These are phyloP conservation scores for Crepidodera aurea DNA, from an alignment of 2,888 invertebrate species.

Conservation along the genomic window DNA sequence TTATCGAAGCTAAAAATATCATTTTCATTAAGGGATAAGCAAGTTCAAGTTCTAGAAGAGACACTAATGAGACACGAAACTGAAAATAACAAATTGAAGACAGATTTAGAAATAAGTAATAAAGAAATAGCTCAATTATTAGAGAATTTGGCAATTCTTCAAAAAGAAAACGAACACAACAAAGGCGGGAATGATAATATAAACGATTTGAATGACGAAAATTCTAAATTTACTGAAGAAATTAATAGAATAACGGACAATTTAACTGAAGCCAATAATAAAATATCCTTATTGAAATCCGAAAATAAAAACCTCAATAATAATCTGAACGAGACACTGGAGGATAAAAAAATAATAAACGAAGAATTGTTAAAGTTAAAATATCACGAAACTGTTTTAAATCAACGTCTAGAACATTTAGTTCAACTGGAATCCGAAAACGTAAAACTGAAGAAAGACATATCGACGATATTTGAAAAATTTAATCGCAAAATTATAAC, in stretches of 20 bases:
- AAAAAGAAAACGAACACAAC: constrained; percentile 4
- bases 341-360: constrained; percentile 32
- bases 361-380: constrained; percentile 26
- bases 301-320: constrained; percentile 38
- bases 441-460: constrained; percentile 44
- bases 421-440: constrained; percentile 42
- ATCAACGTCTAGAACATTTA: constrained; percentile 29
- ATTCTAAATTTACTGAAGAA: constrained; percentile 42
- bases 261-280: constrained; percentile 31
- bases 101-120: constrained; percentile 38
- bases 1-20: constrained; percentile 32
- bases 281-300: constrained; percentile 37
- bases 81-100: constrained; percentile 41
- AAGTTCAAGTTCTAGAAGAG: constrained; percentile 30
- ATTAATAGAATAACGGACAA: constrained; percentile 37
- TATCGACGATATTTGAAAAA: no score
- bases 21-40: constrained; percentile 23
- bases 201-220: constrained; percentile 43
- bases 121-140: constrained; percentile 26
- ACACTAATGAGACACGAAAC: constrained; percentile 36
- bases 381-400: constrained; percentile 25
- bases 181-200: constrained; percentile 35
- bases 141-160: constrained; percentile 8
- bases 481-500: no score
- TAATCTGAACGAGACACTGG: constrained; percentile 32